Evolutionary conservation across 2,113 vertebrate genomes (phyloP), one percentile per base, ranked within the genome.

Genomic region (Thomomys bottae): DNA sequence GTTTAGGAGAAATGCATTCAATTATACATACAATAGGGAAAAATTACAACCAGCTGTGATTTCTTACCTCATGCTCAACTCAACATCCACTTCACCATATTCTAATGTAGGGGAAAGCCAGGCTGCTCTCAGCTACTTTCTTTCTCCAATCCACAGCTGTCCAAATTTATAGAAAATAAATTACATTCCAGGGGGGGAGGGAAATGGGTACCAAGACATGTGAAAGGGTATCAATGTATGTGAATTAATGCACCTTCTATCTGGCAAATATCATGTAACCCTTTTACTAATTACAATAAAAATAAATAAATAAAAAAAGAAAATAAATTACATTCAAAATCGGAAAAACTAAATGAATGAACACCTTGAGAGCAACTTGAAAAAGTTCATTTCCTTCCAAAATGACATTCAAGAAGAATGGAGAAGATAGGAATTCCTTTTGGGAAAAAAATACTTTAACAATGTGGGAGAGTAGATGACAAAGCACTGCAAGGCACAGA

Each of bases 31-130:
- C 84, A 87, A 77, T 77, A 91, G 64, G 64, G 64, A 92, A 91
- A 96, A 88, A 79, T 82, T 85, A 79, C 38, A 92, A 49, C 61
- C 90, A 94, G 34, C 70, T 96, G 82, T 85, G 59, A 18, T 84
- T 94, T 89, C 72, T 91, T 91, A 84, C 68, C 92, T 91, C 77
- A 72, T 84, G 45, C 8, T 64, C 80, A 70, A 77, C 17, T 85
- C 61, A 59, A 61, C 12, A 21, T 61, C 59, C 89, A 93, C 59
- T 40, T 73, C 38, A 57, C 83, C 54, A 87, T 14, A 64, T 71
- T 87, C 61, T 79, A 63, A 73, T 80, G 77, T 45, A 73, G 26
- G 32, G 72, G 17, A 86, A 90, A 91, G 32, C 28, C 54, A 77
- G 73, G 18, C 40, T 93, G 40, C 38, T 32, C 59, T 54, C 8